These are phyloP conservation scores for Platycnemis pennipes DNA, from an alignment of 2,888 invertebrate genomes.

Conservation along the genomic window DNA sequence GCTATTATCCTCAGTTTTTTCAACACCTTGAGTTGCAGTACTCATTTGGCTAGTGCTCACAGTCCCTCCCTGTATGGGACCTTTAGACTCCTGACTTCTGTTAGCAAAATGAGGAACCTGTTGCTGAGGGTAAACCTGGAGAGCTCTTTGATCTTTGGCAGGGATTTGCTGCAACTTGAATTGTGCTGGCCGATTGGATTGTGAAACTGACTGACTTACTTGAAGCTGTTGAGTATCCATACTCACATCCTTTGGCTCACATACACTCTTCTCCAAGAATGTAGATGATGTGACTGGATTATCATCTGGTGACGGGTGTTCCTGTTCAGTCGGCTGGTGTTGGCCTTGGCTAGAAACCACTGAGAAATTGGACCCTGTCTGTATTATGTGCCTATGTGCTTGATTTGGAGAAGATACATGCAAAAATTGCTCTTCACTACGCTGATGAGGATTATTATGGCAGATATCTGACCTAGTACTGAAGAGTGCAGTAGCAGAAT, in stretches of 20 bases:
- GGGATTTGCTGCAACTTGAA: constrained; percentile 42
- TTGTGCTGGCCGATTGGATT: constrained; percentile 8
- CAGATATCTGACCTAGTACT: not conserved
- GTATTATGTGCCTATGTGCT: constrained; percentile 46
- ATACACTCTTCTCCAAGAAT: constrained; percentile 82
- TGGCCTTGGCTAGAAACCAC: not conserved
- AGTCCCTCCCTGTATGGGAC: constrained; percentile 91
- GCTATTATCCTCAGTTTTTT: constrained; percentile 24
- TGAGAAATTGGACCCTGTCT: constrained; percentile 34
- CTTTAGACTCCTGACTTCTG: constrained; percentile 82
- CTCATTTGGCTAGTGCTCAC: constrained; percentile 86
- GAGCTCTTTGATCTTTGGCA: not conserved
- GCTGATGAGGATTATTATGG: constrained; percentile 43
- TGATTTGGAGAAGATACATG: constrained; percentile 51
- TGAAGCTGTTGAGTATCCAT: constrained; percentile 3
- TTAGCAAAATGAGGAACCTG: constrained; percentile 75
- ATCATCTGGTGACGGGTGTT: constrained; percentile 74
- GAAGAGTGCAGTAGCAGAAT: not conserved
- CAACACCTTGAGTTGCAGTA: constrained; percentile 9
- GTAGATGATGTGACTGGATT: constrained; percentile 87
- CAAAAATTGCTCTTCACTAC: constrained; percentile 23
- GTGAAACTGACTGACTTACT: constrained; percentile 23
- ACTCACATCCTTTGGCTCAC: constrained; percentile 74
- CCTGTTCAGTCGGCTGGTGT: constrained; percentile 40
- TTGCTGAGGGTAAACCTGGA: constrained; percentile 36